Evolutionary conservation across 2,113 vertebrate species (phyloP).

Genomic region (Prionailurus bengalensis): DNA sequence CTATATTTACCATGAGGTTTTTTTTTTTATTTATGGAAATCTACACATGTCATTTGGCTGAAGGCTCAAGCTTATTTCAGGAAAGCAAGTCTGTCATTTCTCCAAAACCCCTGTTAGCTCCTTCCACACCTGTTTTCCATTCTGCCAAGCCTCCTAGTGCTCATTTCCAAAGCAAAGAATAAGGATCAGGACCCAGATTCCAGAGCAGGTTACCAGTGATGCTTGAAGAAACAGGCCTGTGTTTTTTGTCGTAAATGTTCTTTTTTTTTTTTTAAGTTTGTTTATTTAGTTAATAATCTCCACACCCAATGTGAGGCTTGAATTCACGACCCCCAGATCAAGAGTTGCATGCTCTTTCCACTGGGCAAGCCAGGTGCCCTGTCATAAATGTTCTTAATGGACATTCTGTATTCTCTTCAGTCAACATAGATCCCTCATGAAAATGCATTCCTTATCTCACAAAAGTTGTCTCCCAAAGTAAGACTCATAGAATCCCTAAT

Average conservation of each 20-base stretch:
- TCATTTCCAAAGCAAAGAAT: constrained; percentile 46
- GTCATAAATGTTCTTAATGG: not conserved
- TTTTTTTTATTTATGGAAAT: constrained; percentile 54
- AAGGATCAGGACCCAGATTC: not conserved
- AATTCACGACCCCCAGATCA: not conserved
- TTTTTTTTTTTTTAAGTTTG: not conserved
- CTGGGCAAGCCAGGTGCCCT: not conserved
- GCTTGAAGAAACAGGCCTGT: constrained; percentile 5
- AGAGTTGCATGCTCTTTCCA: not conserved
- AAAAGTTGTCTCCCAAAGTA: not conserved
- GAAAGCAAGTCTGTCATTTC: constrained; percentile 35
- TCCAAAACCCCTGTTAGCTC: not conserved
- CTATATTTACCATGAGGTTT: constrained; percentile 59
- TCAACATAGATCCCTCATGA: not conserved
- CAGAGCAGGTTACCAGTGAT: not conserved
- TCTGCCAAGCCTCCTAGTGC: constrained; percentile 51
- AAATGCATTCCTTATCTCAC: not conserved
- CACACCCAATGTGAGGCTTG: not conserved
- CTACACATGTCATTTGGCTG: constrained; percentile 46
- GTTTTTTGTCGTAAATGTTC: not conserved
- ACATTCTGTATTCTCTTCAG: not conserved
- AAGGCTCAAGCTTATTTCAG: constrained; percentile 65
- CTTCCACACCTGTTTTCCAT: constrained; percentile 42
- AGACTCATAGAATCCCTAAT: not conserved
- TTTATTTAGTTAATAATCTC: not conserved